Conservation (phyloP, 1,140 invertebrate genomes). For the Drosophila obscura region DNA sequence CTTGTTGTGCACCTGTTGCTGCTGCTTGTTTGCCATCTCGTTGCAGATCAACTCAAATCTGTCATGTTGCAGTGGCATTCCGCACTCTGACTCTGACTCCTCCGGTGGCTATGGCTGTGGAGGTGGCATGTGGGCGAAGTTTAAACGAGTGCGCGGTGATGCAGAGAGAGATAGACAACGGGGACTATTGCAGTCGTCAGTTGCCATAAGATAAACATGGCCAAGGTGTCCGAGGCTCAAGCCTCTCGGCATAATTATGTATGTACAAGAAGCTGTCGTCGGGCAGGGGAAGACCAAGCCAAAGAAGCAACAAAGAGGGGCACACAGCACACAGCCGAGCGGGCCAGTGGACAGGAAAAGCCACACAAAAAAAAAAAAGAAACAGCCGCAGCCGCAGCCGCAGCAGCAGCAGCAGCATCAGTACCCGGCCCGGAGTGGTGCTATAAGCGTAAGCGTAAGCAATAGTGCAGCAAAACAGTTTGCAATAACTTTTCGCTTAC, state of each 20-base stretch:
- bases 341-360: neutral
- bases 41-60: slow-evolving; percentile 6
- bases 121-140: slow-evolving; percentile 42
- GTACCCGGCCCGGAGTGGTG: no score
- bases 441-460: slow-evolving; percentile 17
- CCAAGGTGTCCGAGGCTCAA: slow-evolving; percentile 38
- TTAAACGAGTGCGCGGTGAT: neutral
- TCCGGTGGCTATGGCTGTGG: neutral
- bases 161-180: neutral
- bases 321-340: neutral
- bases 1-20: neutral
- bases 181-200: neutral
- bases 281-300: neutral
- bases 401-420: no score
- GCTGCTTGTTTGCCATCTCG: slow-evolving; percentile 10
- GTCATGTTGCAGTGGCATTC: slow-evolving; percentile 49
- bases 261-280: slow-evolving; percentile 36
- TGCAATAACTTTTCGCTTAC: slow-evolving; percentile 59
- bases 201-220: slow-evolving; percentile 39
- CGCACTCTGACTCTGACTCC: slow-evolving; percentile 24
- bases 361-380: no score
- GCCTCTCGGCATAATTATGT: slow-evolving; percentile 33
- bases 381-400: no score
- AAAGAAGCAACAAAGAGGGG: neutral
- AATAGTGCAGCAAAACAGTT: slow-evolving; percentile 20